These are phyloP conservation scores for Odontamblyopus lacepedii DNA, from an alignment of 2,797 vertebrate genomes.

Conservation along the genomic window DNA sequence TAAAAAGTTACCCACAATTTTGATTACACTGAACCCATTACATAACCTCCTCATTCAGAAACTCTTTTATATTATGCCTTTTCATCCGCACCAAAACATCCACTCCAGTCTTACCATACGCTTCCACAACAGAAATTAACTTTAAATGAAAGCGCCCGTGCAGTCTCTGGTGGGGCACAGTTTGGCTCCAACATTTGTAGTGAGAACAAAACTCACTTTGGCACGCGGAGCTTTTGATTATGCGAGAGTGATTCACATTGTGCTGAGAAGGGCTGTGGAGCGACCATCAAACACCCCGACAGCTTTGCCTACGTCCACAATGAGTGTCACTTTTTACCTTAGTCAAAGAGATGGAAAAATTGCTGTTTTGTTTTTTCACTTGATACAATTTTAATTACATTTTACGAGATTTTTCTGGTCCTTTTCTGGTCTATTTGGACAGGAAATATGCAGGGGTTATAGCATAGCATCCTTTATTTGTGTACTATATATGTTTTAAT, in stretches of 20 bases:
- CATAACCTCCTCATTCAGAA: not conserved
- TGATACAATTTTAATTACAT: too few species aligned
- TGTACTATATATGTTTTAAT: too few species aligned
- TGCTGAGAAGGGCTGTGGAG: not conserved
- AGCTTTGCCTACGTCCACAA: not conserved
- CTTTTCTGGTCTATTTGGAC: too few species aligned
- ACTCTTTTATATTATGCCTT: not conserved
- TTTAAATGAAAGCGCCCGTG: conserved; percentile 1
- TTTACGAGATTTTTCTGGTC: too few species aligned
- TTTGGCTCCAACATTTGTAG: not conserved
- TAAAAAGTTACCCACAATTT: not conserved
- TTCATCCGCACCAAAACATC: conserved; percentile 8
- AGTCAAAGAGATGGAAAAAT: not conserved
- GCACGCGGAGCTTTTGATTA: not conserved
- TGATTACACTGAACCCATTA: not conserved
- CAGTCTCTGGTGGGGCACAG: not conserved
- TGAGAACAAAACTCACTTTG: conserved; percentile 2
- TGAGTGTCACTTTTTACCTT: not conserved
- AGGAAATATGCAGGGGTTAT: too few species aligned
- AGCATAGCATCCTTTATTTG: too few species aligned
- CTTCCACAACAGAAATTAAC: conserved; percentile 4
- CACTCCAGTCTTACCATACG: not conserved
- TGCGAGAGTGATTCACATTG: not conserved
- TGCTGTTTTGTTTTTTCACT: not conserved
- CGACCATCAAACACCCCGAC: not conserved